phyloP scores from a whole-genome alignment of 2,888 invertebrate species.

The Macrophya alboannulata region DNA sequence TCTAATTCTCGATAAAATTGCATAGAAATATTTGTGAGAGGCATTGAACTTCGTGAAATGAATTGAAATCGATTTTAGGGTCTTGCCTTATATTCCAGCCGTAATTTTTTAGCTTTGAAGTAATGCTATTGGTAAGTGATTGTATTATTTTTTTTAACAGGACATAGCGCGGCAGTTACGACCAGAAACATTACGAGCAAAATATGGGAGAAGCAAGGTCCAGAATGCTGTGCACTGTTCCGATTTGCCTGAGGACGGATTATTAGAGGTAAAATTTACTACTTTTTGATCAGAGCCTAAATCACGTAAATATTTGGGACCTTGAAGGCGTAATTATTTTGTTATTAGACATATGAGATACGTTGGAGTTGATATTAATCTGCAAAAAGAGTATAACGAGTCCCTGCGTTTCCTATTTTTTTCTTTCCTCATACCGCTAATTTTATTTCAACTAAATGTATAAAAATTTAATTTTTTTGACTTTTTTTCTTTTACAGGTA shows the following conservation, averaged over 20 bases:
- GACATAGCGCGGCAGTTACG: constrained; percentile 93
- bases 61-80: neutral
- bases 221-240: constrained; percentile 97
- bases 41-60: neutral
- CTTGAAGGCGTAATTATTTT: constrained; percentile 41
- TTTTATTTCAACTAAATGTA: constrained; percentile 28
- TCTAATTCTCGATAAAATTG: neutral
- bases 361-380: neutral
- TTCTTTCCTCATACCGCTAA: constrained; percentile 36
- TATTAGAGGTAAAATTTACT: constrained; percentile 84
- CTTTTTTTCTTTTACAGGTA: constrained; percentile 76
- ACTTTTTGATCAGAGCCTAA: neutral
- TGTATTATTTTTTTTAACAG: constrained; percentile 79
- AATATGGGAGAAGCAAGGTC: constrained; percentile 91
- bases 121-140: constrained; percentile 1
- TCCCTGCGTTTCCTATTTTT: neutral
- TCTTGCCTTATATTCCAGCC: constrained; percentile 36
- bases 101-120: constrained; percentile 12
- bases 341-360: neutral
- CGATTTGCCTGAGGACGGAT: constrained; percentile 93
- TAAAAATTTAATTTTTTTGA: neutral
- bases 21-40: neutral
- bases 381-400: neutral
- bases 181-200: constrained; percentile 92
- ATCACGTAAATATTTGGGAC: neutral